Evolutionary conservation across 2,888 invertebrate genomes (phyloP), one percentile per base, ranked within the genome.

Genomic region (Melitaea athalia): DNA sequence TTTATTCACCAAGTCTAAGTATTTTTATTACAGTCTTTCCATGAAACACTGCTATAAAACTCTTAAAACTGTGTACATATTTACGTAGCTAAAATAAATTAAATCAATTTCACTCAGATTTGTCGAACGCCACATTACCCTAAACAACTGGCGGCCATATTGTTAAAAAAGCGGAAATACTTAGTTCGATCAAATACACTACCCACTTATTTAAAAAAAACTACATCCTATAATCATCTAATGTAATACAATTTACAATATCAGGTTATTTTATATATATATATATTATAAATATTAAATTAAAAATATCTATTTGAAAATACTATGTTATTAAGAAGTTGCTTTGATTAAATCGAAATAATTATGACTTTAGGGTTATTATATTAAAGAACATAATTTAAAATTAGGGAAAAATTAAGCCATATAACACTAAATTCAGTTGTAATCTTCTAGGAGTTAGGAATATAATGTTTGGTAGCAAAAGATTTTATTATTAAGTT

Each of bases 71-170:
- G 88, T 89, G 89, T 86, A 84, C 92, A 92, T 92, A 83, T 88
- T 92, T 87, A 86, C 84, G 84, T 87, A 86, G 88, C 87, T 87
- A 86, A 83, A 81, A 87, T 87, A 86, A 89, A 88, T 89, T 88
- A 82, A 85, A 87, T 85, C 83, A 91, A 90, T 90, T 91, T 92
- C 91, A 91, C 89, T 88, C 86, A 82, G 87, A 89, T 90, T 90
- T 87, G 87, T 90, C 87, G 87, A 91, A 92, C 92, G 92, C 92
- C 92, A 92, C 92, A 92, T 92, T 92, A 92, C 92, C 91, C 91
- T 89, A 91, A 92, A 92, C 91, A 91, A 92, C 91, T 90, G 90
- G 91, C 91, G 88, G 93, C 93, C 92, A 93, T 93, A 89, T 92
- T 92, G 89, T 86, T 88, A 85, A 87, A 87, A 88, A 87, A 88